These are phyloP conservation scores for Drosophila orosa DNA, from an alignment of 1,140 invertebrate genomes.

Conservation along the genomic window DNA sequence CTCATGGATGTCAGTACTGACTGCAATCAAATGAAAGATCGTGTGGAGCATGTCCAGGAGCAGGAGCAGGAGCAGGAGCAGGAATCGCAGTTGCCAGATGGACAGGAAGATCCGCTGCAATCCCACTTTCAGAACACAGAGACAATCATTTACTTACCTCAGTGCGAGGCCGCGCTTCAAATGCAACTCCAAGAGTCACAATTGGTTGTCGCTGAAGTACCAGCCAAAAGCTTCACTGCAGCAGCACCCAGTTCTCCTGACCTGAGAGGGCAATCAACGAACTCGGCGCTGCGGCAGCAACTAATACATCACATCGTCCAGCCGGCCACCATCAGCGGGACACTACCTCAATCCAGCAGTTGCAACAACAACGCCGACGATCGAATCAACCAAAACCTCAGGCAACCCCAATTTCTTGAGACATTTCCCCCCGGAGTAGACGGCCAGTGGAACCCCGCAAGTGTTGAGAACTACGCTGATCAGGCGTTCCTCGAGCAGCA, in stretches of 20 bases:
- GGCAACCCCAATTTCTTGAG: slow-evolving; percentile 9
- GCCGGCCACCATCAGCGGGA: slow-evolving; percentile 9
- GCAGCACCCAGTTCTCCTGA: neutral
- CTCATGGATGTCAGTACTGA: neutral
- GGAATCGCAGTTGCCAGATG: neutral
- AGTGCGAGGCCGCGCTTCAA: neutral
- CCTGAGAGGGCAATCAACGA: neutral
- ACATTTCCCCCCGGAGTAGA: neutral
- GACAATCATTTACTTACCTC: neutral
- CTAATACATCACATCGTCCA: slow-evolving; percentile 34
- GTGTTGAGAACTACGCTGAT: neutral
- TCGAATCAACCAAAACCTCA: slow-evolving; percentile 26
- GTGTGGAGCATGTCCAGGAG: neutral
- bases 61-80: neutral
- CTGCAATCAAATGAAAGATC: neutral
- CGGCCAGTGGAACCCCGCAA: slow-evolving; percentile 17
- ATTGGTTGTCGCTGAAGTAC: neutral
- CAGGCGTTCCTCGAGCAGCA: slow-evolving; percentile 9
- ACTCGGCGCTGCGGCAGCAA: slow-evolving; percentile 13
- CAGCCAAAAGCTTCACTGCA: neutral
- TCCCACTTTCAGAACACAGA: neutral
- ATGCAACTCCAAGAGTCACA: neutral
- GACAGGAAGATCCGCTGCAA: neutral
- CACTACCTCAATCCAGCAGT: neutral
- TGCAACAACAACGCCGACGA: slow-evolving; percentile 23